Evolutionary conservation across 2,888 invertebrate species (phyloP), one percentile per base, ranked within the genome.

Genomic region (Diabrotica balteata): DNA sequence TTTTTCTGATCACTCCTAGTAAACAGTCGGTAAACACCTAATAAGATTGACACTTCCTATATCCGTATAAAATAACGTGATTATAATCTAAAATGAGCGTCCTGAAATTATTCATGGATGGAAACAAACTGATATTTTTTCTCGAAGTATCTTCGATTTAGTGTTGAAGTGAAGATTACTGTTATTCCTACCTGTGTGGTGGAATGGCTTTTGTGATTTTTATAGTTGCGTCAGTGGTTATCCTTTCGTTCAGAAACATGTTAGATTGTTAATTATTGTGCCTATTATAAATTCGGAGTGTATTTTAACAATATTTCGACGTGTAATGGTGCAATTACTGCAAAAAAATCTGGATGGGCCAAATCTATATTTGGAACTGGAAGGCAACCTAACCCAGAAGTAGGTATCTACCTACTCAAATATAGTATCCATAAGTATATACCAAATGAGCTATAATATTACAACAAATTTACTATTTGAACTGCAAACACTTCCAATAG

Each of bases 161-260:
- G 46, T 55, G 49, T 52, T 52, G 32, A 58, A 22, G 58, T 59
- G 51, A 7, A 42, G 22, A 43, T 7, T 58, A 45, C 51, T 52
- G 22, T 42, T 52, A 58, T 32, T 10, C 17, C 43, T 49, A 63
- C 44, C n/a, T 45, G 32, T 59, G 51, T 51, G 17, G 44, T 17
- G 46, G 46, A 45, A 57, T 64, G 51, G 51, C 42, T 64, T n/a
- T 64, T 46, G 64, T 51, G 46, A 58, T 32, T 59, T 17, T 58
- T 64, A 46, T 57, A 51, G 52, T 55, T 64, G 59, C 64, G 64
- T 64, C 64, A 64, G 64, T 64, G 64, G 58, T 59, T 64, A 64
- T 59, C 52, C 52, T 44, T 64, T 63, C 49, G 58, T 64, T 58
- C 58, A 52, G 58, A 52, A 45, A 64, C 64, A 45, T 57, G 46